Base-by-base conservation (phyloP, 2,113 vertebrate species). In the Thalassoma bifasciatum region DNA sequence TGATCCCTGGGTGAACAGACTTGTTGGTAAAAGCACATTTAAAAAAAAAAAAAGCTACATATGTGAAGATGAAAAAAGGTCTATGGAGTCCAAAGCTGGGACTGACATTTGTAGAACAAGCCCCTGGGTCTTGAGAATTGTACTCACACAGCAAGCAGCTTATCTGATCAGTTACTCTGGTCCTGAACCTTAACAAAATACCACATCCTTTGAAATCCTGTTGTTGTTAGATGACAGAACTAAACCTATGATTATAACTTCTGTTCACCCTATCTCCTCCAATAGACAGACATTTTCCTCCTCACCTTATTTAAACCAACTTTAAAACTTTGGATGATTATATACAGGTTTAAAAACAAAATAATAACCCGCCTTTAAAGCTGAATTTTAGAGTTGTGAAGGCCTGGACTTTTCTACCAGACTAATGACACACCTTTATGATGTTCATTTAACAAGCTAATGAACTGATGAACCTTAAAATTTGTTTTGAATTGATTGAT, bases 381-480 rank as follows among this genome's bases (percentile, higher is more conserved):
- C 44, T 46, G 16, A 2, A 46, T 17, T 46, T 14, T 46, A 19
- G 22, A 6, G 23, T 47, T 17, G n/a, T 26, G 44, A 12, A 10
- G 26, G 1, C 17, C 17, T 16, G 21, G 3, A 22, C 37, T 24
- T 16, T 42, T 22, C 14, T 58, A 38, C 38, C 7, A 59, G n/a
- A 23, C 22, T 10, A 42, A 24, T 44, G 9, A 24, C 10, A 61
- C 38, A 42, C 14, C 17, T 42, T 42, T 40, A 24, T 37, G 24
- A 16, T 23, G 22, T 24, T 44, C 12, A 44, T 60, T 60, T 24
- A 26, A 44, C 10, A 16, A 46, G 22, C 14, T 61, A 26, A 61
- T 61, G 42, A 62, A 13, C 30, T 62, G 40, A 46, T n/a, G 44
- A 62, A 62, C 42, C 8, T 40, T n/a, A 40, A 40, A 59, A 59